Evolutionary conservation across 1,140 invertebrate species (phyloP).

Genomic region (Anoplolepis gracilipes): DNA sequence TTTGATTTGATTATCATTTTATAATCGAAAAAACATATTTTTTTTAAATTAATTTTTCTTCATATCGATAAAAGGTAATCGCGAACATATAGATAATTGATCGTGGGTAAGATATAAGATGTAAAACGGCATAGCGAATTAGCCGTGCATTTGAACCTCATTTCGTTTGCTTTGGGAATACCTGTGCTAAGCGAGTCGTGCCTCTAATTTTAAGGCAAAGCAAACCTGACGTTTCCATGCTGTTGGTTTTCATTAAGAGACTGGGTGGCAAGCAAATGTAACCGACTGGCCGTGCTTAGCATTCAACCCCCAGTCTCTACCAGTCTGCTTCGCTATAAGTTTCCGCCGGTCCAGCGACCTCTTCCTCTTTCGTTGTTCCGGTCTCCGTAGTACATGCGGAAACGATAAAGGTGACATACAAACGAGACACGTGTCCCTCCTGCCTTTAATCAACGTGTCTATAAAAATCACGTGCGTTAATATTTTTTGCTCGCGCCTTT

Average conservation of each 20-base stretch:
- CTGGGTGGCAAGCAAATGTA: slow-evolving; percentile 69
- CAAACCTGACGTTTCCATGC: slow-evolving; percentile 74
- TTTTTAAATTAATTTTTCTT: background rate
- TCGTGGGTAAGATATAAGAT: slow-evolving; percentile 29
- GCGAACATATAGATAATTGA: slow-evolving; percentile 16
- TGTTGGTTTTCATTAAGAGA: slow-evolving; percentile 75
- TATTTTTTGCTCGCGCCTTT: background rate
- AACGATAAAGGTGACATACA: slow-evolving; percentile 57
- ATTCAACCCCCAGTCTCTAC: slow-evolving; percentile 63
- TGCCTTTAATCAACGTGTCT: slow-evolving; percentile 54
- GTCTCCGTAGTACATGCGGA: slow-evolving; percentile 28
- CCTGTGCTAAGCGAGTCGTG: slow-evolving; percentile 60
- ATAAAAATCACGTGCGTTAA: slow-evolving; percentile 24
- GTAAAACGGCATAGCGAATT: slow-evolving; percentile 61
- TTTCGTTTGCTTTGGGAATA: slow-evolving; percentile 55
- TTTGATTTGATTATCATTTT: background rate
- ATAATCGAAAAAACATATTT: background rate
- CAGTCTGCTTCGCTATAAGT: slow-evolving; percentile 56
- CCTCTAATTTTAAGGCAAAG: slow-evolving; percentile 74
- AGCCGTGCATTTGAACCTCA: slow-evolving; percentile 55
- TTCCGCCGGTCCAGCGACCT: slow-evolving; percentile 60
- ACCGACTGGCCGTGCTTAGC: slow-evolving; percentile 74
- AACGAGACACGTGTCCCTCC: slow-evolving; percentile 48
- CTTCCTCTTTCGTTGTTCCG: slow-evolving; percentile 34
- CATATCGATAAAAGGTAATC: background rate